Conservation (phyloP, 2,888 invertebrate species). For the Rhopalosiphum nymphaeae region DNA sequence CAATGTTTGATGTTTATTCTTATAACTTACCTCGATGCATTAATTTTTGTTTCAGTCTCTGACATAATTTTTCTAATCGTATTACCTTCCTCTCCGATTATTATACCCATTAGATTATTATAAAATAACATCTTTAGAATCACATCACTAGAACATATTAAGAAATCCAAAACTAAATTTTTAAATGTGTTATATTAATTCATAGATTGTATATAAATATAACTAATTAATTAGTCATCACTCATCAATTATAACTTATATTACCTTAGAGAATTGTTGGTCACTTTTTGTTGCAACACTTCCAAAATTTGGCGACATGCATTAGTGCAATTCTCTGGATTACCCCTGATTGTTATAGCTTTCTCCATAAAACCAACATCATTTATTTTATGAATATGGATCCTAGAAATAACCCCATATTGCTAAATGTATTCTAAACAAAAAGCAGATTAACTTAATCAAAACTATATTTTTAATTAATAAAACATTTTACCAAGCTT, state of each 20-base stretch:
- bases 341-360: slow-evolving; percentile 96
- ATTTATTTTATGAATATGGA: slow-evolving; percentile 95
- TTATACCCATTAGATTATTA: slow-evolving; percentile 96
- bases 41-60: slow-evolving; percentile 96
- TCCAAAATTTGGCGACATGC: slow-evolving; percentile 98
- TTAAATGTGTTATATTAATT: not conserved
- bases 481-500: slow-evolving; percentile 76
- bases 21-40: slow-evolving; percentile 80
- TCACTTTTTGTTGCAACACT: slow-evolving; percentile 97
- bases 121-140: slow-evolving; percentile 96
- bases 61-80: slow-evolving; percentile 99
- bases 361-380: slow-evolving; percentile 91
- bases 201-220: not conserved
- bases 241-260: slow-evolving; percentile 67
- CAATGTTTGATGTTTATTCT: not conserved
- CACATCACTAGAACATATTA: slow-evolving; percentile 81
- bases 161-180: not conserved
- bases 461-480: not conserved
- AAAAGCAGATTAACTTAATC: not conserved
- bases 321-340: slow-evolving; percentile 97
- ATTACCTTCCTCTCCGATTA: slow-evolving; percentile 97
- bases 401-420: slow-evolving; percentile 71
- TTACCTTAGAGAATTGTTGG: slow-evolving; percentile 90
- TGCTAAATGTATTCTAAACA: not conserved
- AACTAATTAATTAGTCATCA: not conserved